Base-by-base conservation (phyloP, 2,113 vertebrate genomes). In the Narcine bancroftii region DNA sequence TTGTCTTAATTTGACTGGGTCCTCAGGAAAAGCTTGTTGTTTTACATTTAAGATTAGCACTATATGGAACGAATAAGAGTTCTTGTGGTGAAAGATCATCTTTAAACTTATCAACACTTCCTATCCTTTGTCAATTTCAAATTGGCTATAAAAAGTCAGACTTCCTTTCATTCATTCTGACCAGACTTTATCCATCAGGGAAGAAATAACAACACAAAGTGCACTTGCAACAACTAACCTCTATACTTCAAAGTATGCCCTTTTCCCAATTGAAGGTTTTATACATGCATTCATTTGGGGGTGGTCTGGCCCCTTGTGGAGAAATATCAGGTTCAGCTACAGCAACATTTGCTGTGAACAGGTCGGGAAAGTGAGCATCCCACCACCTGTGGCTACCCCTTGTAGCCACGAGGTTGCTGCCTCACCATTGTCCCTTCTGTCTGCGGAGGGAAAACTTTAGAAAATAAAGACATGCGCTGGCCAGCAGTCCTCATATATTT, bases 1-100 rank as follows among this genome's bases (percentile, higher is more conserved):
- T 60, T 63, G 56, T 19, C 81, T n/a, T 85, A 17, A 60, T 87
- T 21, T 36, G 81, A 87, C n/a, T 21, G 56, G 53, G 33, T 60
- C 56, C 50, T 53, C 17, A 85, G 33, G 50, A n/a, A 85, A 85
- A 85, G 33, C 81, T 85, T 60, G 81, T 87, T 87, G 50, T 36
- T 81, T 81, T 63, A 36, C 81, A 87, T n/a, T 69, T 33, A 85
- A 85, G 81, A 60, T 87, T 87, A 87, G 81, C 81, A 87, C 33
- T n/a, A 60, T 19, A 63, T 17, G 19, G 33, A 36, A 15, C 36
- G 81, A n/a, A 60, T 53, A 87, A 87, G 81, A 60, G 81, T 63
- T 87, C 53, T 21, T 63, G 33, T 87, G 81, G n/a, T 60, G 81
- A 87, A 17, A 63, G 53, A 87, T 87, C 50, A 19, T 2, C 81